Evolutionary conservation across 1,140 invertebrate species (phyloP).

Genomic region (Lucilia sericata): DNA sequence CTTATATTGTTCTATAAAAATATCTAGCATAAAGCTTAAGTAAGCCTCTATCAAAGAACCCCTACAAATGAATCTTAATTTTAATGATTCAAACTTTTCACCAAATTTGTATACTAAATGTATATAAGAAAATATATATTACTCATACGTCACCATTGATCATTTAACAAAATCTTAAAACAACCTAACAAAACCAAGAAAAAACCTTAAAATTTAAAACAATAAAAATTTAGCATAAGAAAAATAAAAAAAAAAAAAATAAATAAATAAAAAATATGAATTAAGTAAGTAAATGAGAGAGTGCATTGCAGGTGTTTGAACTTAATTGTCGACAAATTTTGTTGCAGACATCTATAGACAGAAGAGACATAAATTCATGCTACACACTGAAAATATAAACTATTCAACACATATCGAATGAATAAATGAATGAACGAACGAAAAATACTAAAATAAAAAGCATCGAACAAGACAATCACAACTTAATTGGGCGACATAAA

Average conservation of each 20-base stretch:
- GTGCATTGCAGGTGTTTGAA: constrained; percentile 43
- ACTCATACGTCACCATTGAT: too few relatives aligned
- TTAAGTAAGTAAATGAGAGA: constrained; percentile 6
- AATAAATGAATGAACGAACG: not conserved
- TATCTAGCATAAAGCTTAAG: too few relatives aligned
- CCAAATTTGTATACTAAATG: too few relatives aligned
- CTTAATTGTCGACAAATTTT: constrained; percentile 37
- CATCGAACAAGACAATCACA: constrained; percentile 41
- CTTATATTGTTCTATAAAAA: too few relatives aligned
- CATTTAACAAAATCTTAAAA: not conserved
- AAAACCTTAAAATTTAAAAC: not conserved
- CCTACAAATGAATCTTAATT: too few relatives aligned
- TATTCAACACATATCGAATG: not conserved
- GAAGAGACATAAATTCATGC: not conserved
- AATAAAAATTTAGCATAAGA: not conserved
- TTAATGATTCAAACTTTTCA: too few relatives aligned
- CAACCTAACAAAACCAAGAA: not conserved
- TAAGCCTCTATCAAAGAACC: too few relatives aligned
- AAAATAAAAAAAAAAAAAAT: constrained; percentile 1
- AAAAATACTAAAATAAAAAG: not conserved
- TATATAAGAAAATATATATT: too few relatives aligned
- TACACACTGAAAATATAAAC: not conserved
- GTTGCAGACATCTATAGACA: constrained; percentile 2
- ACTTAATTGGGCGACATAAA: constrained; percentile 44
- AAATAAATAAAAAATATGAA: not conserved